Percentiles rank a stretch among this genome's conserved stretches.
These are phyloP conservation scores for Leptinotarsa lineolata DNA, from an alignment of 1,140 invertebrate species.

Conservation along the genomic window DNA sequence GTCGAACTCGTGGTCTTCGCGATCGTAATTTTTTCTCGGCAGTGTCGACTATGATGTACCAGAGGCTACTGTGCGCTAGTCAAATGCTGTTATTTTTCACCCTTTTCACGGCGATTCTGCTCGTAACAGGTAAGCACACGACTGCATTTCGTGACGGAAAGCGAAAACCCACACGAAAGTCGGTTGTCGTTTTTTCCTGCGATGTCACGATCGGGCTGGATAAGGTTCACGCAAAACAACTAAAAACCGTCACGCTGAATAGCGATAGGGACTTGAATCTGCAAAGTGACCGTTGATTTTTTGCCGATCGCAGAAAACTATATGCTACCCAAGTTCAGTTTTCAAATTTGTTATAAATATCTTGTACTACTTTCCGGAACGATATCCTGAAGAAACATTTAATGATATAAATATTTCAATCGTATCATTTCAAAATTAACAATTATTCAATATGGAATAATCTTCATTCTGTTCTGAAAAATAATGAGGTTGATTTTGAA, in stretches of 20 bases:
- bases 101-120: conserved; percentile 14
- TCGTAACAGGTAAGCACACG: conserved; percentile 20
- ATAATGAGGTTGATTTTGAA: too few relatives aligned
- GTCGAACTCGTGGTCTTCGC: conserved; percentile 17
- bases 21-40: conserved; percentile 6
- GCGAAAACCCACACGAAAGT: conserved; percentile 8
- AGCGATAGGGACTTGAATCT: too few relatives aligned
- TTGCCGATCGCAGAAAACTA: too few relatives aligned
- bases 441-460: too few relatives aligned
- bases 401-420: too few relatives aligned
- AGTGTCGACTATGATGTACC: conserved; percentile 21
- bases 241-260: background rate
- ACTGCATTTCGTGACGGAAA: conserved; percentile 14
- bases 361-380: too few relatives aligned
- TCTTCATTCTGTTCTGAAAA: too few relatives aligned
- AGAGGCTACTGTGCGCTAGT: conserved; percentile 13
- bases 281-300: too few relatives aligned
- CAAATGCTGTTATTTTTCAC: conserved; percentile 17
- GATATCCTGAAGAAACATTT: too few relatives aligned
- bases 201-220: background rate
- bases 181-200: background rate
- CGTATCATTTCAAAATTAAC: too few relatives aligned
- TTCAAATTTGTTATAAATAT: too few relatives aligned
- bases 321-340: too few relatives aligned
- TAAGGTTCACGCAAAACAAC: background rate